Evolutionary conservation across 1,140 invertebrate species (phyloP), one percentile per base, ranked within the genome.

Genomic region (Lepidurus couesii): DNA sequence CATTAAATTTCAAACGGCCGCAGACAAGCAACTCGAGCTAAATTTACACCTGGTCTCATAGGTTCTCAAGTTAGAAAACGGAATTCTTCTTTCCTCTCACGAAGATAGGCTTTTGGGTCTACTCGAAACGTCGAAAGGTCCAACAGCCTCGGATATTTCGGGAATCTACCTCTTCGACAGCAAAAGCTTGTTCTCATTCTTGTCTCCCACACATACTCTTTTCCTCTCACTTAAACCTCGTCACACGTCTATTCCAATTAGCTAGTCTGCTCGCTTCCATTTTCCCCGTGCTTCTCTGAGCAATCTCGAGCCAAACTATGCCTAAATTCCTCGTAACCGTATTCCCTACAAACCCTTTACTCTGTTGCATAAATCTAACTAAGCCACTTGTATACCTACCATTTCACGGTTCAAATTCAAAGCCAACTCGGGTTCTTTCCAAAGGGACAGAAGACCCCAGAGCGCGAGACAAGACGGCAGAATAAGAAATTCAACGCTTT

Each of bases 1-100:
- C 1, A 65, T 65, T 1, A 76, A 43, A 24, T 76, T 44, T 75
- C 74, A 74, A 78, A 44, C 42, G 73, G 75, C 6, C 34, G 34
- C 44, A 78, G 24, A 76, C 34, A n/a, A 21, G 26, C 44, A 75
- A 43, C 42, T 75, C 42, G 42, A 75, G 42, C 42, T 75, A 75
- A 43, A 75, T 75, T 42, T 45, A 45, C 44, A 77, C 44, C 42
- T 75, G 10, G 42, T 4, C 34, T 3, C 34, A 34, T 34, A 4
- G 34, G 34, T 43, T 75, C 42, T 24, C 21, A 21, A 13, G 16
- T 65, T 65, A 21, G 16, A 65, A 65, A 65, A 65, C 16, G 16
- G 53, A 8, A 65, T 21, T 13, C 53, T 4, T 53, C 47, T 65
- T 65, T 65, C 21, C 53, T 65, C 53, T 65, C n/a, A 11, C 21